Conservation (phyloP, 1,140 invertebrate species). For the Liolophura sinensis region DNA sequence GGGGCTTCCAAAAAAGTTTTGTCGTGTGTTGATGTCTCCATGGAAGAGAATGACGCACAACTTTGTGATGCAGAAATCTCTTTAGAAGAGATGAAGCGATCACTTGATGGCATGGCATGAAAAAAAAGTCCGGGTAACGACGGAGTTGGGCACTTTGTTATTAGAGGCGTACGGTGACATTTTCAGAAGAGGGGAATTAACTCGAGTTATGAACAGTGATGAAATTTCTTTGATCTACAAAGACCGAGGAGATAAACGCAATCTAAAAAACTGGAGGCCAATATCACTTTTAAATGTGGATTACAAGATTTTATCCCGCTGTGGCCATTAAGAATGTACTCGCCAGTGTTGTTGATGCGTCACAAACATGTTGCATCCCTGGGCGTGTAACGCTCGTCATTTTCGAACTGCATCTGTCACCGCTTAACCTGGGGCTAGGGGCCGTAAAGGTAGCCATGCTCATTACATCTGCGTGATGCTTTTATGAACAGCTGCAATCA, state of each 20-base stretch:
- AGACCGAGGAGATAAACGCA: constrained; percentile 12
- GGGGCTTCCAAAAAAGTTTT: constrained; percentile 7
- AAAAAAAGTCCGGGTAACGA: constrained; percentile 18
- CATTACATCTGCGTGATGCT: too few species aligned
- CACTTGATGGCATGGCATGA: constrained; percentile 8
- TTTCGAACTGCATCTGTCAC: too few species aligned
- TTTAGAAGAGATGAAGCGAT: constrained; percentile 7
- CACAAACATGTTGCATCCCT: constrained; percentile 12
- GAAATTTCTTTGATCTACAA: constrained; percentile 13
- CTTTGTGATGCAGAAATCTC: constrained; percentile 7
- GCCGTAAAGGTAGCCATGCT: too few species aligned
- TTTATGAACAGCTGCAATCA: too few species aligned
- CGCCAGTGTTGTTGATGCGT: constrained; percentile 8
- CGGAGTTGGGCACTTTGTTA: constrained; percentile 7
- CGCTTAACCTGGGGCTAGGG: too few species aligned
- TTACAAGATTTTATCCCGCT: constrained; percentile 13
- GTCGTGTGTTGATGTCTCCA: not conserved
- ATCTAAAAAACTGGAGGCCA: constrained; percentile 13
- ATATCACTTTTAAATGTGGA: constrained; percentile 16
- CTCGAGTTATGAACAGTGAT: constrained; percentile 9
- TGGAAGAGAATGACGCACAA: constrained; percentile 2
- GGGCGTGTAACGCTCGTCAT: too few species aligned
- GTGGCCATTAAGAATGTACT: constrained; percentile 18
- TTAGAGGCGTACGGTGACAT: not conserved
- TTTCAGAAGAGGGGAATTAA: constrained; percentile 4